Conservation (phyloP, 1,140 invertebrate genomes). For the Drosophila melanogaster region Release_6_plus_ISO1_MT NT_037436.4:14171501-14172000, state of each 20-base stretch:
- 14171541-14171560: slow-evolving; percentile 35
- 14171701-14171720: slow-evolving; percentile 1
- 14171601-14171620: slow-evolving; percentile 37
- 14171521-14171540: slow-evolving; percentile 13
- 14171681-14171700: slow-evolving; percentile 18
- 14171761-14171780: slow-evolving; percentile 33
- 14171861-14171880: slow-evolving; percentile 74
- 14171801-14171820: slow-evolving; percentile 18
- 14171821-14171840: slow-evolving; percentile 69
- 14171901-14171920: slow-evolving; percentile 31
- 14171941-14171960: slow-evolving; percentile 69
- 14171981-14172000: slow-evolving; percentile 81
- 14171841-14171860: slow-evolving; percentile 82
- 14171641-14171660: slow-evolving; percentile 72
- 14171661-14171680: slow-evolving; percentile 58
- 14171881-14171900: slow-evolving; percentile 56
- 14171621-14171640: not conserved
- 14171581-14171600: slow-evolving; percentile 29
- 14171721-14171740: slow-evolving; percentile 54
- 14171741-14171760: slow-evolving; percentile 47
- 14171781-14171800: slow-evolving; percentile 51
- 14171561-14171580: slow-evolving; percentile 38
- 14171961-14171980: slow-evolving; percentile 83
- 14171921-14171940: slow-evolving; percentile 51
- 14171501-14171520: slow-evolving; percentile 37